Evolutionary conservation across 2,113 vertebrate genomes (phyloP), one percentile per base, ranked within the genome.

Genomic region (Actenoides hombroni): DNA sequence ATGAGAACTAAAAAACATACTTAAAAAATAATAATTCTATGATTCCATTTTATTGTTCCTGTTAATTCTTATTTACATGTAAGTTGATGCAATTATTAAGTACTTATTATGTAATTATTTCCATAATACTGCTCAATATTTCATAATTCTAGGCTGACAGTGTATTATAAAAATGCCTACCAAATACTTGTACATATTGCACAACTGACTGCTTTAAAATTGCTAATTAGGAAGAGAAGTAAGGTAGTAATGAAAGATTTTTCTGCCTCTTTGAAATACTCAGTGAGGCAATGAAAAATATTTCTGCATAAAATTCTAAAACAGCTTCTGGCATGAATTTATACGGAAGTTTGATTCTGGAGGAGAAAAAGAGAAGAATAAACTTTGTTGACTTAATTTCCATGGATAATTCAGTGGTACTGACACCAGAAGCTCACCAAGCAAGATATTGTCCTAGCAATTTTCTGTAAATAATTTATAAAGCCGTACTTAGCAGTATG

Each of bases 401-500:
- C 5, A 5, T 60, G 68, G 68, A 42, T 78, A 93, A 94, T 92
- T 96, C 85, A 90, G 51, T 60, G 35, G 39, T 93, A 92, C 70
- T 54, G 59, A 82, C 73, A 94, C 39, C 51, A 75, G 69, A 17
- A 81, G 26, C 76, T 92, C 73, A 88, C 60, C 26, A 91, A 83
- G 56, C 18, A 89, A 90, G 77, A 63, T 65, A 64, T 46, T 90
- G n/a, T 93, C 85, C 44, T 51, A 80, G 78, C 18, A 86, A 86
- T 79, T 92, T 51, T 81, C 48, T 83, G 65, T 92, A 86, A 95
- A 96, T 95, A 93, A 94, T 97, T 93, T 91, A 87, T 88, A 85
- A 95, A 80, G 40, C 42, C 44, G 60, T 53, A 53, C 21, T 75
- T 82, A 63, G 33, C 29, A 83, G n/a, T 71, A 93, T 61, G 21